Base-by-base conservation (phyloP, 1,140 invertebrate genomes). In the Zaprionus tsacasi region DNA sequence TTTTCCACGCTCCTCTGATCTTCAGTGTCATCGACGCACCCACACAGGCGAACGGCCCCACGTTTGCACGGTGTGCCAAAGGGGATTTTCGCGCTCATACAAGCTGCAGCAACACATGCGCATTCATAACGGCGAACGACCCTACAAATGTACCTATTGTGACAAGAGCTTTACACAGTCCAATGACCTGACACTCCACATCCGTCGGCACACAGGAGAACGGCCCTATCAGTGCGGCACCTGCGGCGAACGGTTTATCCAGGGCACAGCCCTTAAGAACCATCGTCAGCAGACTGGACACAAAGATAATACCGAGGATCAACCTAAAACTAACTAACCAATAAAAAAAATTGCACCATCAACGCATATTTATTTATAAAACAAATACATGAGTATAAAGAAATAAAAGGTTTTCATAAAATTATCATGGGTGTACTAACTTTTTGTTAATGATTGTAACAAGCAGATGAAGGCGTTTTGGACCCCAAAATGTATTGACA, bases 71-170 rank as follows among this genome's bases (percentile, higher is more conserved):
- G 92, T 93, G 1, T 94, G 94, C 38, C 93, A 94, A 0, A 91
- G 92, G 92, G 93, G 92, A 7, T 92, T 92, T 45, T 88, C 86
- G 7, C 76, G 94, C 21, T 94, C 94, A 38, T 94, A 94, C 75
- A 95, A 95, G 78, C 87, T 95, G 72, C 93, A 94, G 10, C 93
- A 94, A 10, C 95, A 95, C 76, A 94, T 94, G 93, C 93, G 94
- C 11, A 94, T 94, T 15, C 95, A 95, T 83, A 94, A 94, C 8
- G 95, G 94, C 2, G 92, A 93, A 30, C 91, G 94, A 33, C 94
- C 94, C 1, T 95, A 95, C 90, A 89, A 94, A 71, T 95, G 94
- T 67, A 93, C 93, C 5, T 94, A 94, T 67, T 95, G 94, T 74
- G 94, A 94, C 5, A 94, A 94, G 72, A 93, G 93, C 6, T 95